Evolutionary conservation across 2,797 vertebrate species (phyloP).

Genomic region (Sylvia borin): DNA sequence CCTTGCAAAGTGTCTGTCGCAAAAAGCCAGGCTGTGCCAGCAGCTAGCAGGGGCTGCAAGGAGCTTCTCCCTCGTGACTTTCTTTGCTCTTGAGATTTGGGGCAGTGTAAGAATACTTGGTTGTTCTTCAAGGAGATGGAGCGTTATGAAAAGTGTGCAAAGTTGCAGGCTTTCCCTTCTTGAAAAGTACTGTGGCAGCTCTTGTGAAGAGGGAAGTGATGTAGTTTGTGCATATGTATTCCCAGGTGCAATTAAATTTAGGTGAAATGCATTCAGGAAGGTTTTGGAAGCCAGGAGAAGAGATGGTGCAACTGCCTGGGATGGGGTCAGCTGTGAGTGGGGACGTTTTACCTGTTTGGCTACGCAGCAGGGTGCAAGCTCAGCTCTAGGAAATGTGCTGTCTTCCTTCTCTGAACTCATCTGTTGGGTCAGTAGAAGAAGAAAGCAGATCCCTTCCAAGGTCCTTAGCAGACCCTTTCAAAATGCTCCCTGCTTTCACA

Average conservation of each 20-base stretch:
- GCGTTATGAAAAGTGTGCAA: not conserved
- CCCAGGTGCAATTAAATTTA: not conserved
- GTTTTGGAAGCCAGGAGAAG: not conserved
- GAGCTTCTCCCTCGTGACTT: not conserved
- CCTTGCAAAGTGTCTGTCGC: not conserved
- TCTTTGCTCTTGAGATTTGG: not conserved
- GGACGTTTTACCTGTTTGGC: not conserved
- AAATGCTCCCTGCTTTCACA: not conserved
- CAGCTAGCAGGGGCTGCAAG: not conserved
- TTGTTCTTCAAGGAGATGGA: not conserved
- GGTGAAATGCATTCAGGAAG: not conserved
- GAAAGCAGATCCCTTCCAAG: not conserved
- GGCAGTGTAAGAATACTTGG: not conserved
- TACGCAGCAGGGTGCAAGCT: rapidly evolving
- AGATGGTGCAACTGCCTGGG: not conserved
- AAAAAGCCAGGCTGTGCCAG: not conserved
- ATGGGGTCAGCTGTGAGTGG: rapidly evolving
- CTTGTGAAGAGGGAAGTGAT: not conserved
- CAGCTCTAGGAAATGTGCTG: not conserved
- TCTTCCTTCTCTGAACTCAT: not conserved
- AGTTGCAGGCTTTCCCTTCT: not conserved
- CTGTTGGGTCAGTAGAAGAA: not conserved
- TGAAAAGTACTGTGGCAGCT: not conserved
- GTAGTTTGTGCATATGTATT: not conserved
- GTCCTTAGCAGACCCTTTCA: not conserved